Evolutionary conservation across 2,888 invertebrate genomes (phyloP), one percentile per base, ranked within the genome.

Genomic region (Callosobruchus maculatus): DNA sequence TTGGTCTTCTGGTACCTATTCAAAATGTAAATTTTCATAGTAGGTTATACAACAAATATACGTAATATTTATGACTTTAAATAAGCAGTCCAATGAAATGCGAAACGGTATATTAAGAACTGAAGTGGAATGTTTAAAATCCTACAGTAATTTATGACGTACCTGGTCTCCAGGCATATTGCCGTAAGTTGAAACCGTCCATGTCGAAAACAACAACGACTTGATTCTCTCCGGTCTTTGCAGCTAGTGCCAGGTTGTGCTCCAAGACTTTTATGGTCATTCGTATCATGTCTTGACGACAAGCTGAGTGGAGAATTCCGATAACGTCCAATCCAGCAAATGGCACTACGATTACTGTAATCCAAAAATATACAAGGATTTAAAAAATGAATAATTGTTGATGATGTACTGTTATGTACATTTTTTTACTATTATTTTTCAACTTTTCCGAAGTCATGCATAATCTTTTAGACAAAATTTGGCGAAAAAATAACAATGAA

Each of bases 121-220:
- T 26, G 26, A 26, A 26, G 26, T 26, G 7, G 7, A 7, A 26
- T 7, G 26, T 7, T 26, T 1, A 5, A 49, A 49, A 49, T 13
- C 13, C 13, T 49, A 49, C n/a, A n/a, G n/a, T n/a, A n/a, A n/a
- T n/a, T 70, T 18, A 9, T 22, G n/a, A 78, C 68, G 73, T 76
- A 93, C 93, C 93, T 81, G 97, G 97, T 83, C 95, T 91, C 95
- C 96, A 97, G 73, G 95, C 92, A 85, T 93, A 95, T 82, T 94
- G 94, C 70, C 92, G 90, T 75, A 95, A 88, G 85, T 91, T 93
- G 85, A 95, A 94, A 49, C 92, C 92, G 72, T 94, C 93, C 90
- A 95, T 90, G 83, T 95, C 95, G 80, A 95, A 93, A 76, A 94
- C 87, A 0, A 92, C 92, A 0, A 91, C 90, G 20, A 94, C 84